Evolutionary conservation across 2,888 invertebrate genomes (phyloP), one percentile per base, ranked within the genome.

Genomic region (Elmis aenea): DNA sequence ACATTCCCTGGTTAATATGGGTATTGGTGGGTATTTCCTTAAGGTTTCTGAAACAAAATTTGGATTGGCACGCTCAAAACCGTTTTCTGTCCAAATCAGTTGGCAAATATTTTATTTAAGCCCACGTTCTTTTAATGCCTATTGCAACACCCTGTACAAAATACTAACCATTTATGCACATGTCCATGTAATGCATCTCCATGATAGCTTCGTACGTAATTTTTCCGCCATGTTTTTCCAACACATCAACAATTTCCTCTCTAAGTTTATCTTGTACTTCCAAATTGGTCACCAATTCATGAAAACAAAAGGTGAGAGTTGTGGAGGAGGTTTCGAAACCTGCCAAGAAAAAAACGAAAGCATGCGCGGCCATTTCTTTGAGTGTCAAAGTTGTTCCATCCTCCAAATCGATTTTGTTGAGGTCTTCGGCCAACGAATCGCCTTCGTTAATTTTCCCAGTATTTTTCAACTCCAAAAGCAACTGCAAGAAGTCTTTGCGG

Each of bases 241-340:
- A 30, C 2, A 58, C 53, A 0, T 36, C 22, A 0, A 52, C 38
- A 5, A 73, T 56, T 50, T 74, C 72, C 1, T 55, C 15, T 2
- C 69, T 56, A 2, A 71, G 38, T 47, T 61, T 70, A 1, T 66
- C 54, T 43, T 75, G 74, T 1, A 72, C 50, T 0, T 66, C 57
- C 1, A 52, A 57, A 44, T 73, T 51, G 3, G 33, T 24, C 0
- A 71, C 67, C 6, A 75, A 44, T 21, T 68, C 61, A 42, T 65
- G 70, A 1, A 64, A 46, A 1, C 62, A 43, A 24, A 65, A 69
- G 11, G 59, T 58, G 28, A 72, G 52, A 1, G 67, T 64, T 0
- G 65, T 59, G 1, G 70, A 67, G 0, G 71, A 69, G 0, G 73
- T 72, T 44, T 72, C 72, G 45, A 67, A 72, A 1, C 72, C 72